Percentiles rank a stretch among this genome's conserved stretches.
phyloP scores from a whole-genome alignment of 2,797 vertebrate species.

The Taenioides sp. region DNA sequence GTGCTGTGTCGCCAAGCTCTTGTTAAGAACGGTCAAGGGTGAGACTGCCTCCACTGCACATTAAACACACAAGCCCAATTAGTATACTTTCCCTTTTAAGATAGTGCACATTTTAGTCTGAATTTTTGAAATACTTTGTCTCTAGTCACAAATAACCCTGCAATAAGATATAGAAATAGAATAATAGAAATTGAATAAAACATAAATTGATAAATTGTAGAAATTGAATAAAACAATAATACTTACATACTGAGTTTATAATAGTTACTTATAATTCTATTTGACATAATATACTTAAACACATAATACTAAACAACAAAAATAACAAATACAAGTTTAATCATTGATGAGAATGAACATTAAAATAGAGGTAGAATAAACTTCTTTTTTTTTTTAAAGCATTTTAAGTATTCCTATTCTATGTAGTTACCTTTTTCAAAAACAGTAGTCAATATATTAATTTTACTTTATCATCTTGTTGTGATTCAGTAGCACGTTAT shows the following conservation, averaged over 20 bases:
- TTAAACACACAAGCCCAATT: conserved; percentile 16
- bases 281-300: background rate
- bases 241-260: too few species aligned
- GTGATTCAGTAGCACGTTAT: too few species aligned
- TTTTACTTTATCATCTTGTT: too few species aligned
- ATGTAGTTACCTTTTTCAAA: too few species aligned
- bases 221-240: background rate
- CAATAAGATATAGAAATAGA: background rate
- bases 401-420: too few species aligned
- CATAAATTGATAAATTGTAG: too few species aligned
- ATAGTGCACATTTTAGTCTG: background rate
- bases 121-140: background rate
- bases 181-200: background rate
- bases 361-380: too few species aligned
- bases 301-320: background rate
- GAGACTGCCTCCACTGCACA: conserved; percentile 52
- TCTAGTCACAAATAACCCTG: background rate
- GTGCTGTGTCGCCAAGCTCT: conserved; percentile 70
- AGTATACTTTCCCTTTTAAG: background rate
- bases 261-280: too few species aligned
- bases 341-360: background rate
- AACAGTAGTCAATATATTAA: too few species aligned
- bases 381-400: too few species aligned
- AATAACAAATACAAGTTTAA: background rate
- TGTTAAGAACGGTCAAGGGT: conserved; percentile 88